Evolutionary conservation across 2,888 invertebrate species (phyloP).

Genomic region (Amphimallon solstitiale): DNA sequence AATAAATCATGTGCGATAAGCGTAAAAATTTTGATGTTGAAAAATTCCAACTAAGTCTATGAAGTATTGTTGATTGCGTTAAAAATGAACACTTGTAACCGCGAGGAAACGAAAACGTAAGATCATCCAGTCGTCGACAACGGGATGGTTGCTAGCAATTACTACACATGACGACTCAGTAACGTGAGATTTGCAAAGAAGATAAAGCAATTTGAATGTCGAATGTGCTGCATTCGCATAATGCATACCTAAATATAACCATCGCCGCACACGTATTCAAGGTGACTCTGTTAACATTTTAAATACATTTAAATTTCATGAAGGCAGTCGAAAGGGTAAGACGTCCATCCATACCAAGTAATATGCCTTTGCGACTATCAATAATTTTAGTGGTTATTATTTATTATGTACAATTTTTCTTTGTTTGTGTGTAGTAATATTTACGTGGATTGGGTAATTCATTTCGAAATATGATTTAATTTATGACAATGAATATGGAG

Average conservation of each 20-base stretch:
- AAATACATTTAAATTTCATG: slow-evolving; percentile 24
- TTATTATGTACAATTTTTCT: too few species aligned
- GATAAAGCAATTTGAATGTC: slow-evolving; percentile 31
- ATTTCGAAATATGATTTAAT: too few species aligned
- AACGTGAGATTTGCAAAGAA: slow-evolving; percentile 24
- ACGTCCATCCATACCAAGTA: neutral
- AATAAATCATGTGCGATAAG: too few species aligned
- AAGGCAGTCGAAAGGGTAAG: neutral
- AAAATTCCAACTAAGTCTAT: neutral
- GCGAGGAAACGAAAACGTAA: neutral
- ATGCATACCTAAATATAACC: slow-evolving; percentile 30
- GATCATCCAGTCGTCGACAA: slow-evolving; percentile 1
- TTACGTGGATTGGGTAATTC: too few species aligned
- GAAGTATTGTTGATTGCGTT: neutral
- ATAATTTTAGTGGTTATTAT: too few species aligned
- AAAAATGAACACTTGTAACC: neutral
- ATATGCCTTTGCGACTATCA: too few species aligned
- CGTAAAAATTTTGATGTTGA: too few species aligned
- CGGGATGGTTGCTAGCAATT: slow-evolving; percentile 6
- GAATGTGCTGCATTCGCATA: slow-evolving; percentile 29
- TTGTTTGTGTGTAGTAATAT: too few species aligned
- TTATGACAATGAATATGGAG: too few species aligned
- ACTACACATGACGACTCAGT: slow-evolving; percentile 24
- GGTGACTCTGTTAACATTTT: slow-evolving; percentile 29
- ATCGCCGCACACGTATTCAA: slow-evolving; percentile 22